A percentile compares a stretch with the other conserved stretches of the same genome.
Conservation (phyloP, 2,113 vertebrate genomes). For the Erythrocercus mccallii region DNA sequence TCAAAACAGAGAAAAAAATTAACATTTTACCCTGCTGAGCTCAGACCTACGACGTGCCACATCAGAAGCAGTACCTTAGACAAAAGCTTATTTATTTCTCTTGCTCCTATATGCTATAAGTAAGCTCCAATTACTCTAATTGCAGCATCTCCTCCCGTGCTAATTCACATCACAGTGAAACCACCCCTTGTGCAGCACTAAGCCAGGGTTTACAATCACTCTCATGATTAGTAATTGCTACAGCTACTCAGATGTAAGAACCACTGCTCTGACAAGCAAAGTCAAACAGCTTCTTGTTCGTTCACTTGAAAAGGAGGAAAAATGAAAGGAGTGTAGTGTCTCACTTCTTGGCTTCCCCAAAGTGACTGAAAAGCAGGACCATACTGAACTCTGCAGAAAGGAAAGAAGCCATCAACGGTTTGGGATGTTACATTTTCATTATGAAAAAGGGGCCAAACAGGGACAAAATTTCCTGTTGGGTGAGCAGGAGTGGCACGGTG, state of each 20-base stretch:
- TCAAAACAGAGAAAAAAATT: neutral
- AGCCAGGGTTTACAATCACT: neutral
- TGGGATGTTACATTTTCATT: neutral
- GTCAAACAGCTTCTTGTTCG: slow-evolving; percentile 38
- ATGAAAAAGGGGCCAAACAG: neutral
- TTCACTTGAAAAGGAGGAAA: slow-evolving; percentile 8
- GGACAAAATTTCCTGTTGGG: neutral
- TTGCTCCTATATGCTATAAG: neutral
- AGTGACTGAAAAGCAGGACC: slow-evolving; percentile 2
- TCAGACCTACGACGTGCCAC: neutral
- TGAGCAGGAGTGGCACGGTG: neutral
- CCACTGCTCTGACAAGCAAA: slow-evolving; percentile 10
- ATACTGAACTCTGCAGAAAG: slow-evolving; percentile 12
- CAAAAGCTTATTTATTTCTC: slow-evolving; percentile 2
- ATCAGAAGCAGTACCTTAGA: neutral
- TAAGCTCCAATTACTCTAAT: neutral
- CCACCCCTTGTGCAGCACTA: neutral
- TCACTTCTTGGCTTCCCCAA: slow-evolving; percentile 8
- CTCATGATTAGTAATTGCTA: neutral
- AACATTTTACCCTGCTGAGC: neutral
- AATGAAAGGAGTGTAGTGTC: slow-evolving; percentile 10
- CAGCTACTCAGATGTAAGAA: neutral
- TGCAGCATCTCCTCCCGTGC: slow-evolving; percentile 5
- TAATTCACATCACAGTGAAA: neutral
- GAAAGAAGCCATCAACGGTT: slow-evolving; percentile 7